Evolutionary conservation across 2,888 invertebrate genomes (phyloP).

Genomic region (Erebia epiphron): DNA sequence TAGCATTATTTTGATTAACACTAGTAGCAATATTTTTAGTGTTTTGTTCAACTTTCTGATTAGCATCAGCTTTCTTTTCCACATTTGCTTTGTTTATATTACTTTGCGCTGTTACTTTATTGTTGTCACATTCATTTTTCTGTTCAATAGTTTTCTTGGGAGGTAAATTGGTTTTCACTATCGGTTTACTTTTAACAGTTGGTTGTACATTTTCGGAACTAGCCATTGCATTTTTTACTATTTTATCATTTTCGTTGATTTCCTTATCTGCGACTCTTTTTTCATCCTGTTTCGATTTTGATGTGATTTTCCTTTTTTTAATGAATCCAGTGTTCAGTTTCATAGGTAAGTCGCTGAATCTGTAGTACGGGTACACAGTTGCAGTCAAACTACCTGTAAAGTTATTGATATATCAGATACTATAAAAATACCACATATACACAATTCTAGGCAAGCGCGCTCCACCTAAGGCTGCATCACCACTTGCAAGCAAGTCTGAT

Average conservation of each 20-base stretch:
- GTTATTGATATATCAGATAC: background rate
- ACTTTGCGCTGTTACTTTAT: background rate
- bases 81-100: background rate
- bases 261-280: background rate
- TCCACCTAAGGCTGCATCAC: too few relatives aligned
- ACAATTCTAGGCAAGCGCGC: too few relatives aligned
- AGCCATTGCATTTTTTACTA: background rate
- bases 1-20: background rate
- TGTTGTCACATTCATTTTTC: background rate
- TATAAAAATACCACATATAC: background rate
- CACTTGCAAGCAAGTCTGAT: too few relatives aligned
- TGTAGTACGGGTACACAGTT: slow-evolving; percentile 57
- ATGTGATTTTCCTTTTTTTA: slow-evolving; percentile 31
- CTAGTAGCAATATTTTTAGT: background rate
- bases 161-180: background rate
- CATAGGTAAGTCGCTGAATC: slow-evolving; percentile 57
- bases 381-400: slow-evolving; percentile 61
- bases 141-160: background rate
- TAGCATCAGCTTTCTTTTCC: background rate
- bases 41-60: slow-evolving; percentile 2
- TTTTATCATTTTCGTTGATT: background rate
- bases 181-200: background rate
- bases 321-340: slow-evolving; percentile 53
- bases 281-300: slow-evolving; percentile 8
- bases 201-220: background rate